Base-by-base conservation (phyloP, 2,888 invertebrate genomes). In the Seira musarum region DNA sequence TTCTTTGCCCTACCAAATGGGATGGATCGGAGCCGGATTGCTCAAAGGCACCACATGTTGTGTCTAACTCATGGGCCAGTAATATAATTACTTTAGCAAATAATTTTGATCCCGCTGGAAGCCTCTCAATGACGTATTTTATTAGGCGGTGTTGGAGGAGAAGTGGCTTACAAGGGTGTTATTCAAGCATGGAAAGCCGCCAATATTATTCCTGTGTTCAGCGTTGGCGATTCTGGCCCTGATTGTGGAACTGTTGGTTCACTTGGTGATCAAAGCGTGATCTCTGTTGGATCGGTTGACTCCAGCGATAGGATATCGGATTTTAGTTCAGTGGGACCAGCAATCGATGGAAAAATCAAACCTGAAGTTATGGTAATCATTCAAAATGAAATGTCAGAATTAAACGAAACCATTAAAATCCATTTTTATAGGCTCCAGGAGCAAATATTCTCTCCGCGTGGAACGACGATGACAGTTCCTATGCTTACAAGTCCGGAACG, bases 131-230 rank as follows among this genome's bases (percentile, higher is more conserved):
- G n/a, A n/a, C n/a, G n/a, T n/a, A n/a, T n/a, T n/a, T n/a, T n/a
- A n/a, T n/a, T n/a, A n/a, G n/a, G n/a, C n/a, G n/a, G n/a, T n/a
- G n/a, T n/a, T n/a, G n/a, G n/a, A n/a, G n/a, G n/a, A n/a, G n/a
- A n/a, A n/a, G n/a, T n/a, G n/a, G n/a, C n/a, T 25, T 73, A 65
- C 15, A 19, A 53, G 13, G 25, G 21, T 1, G 40, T 73, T 15
- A 30, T 73, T 5, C 22, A 15, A 25, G 66, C 66, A 10, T 78
- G 49, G 24, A 65, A 71, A 35, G 49, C 66, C 1, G 71, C 66
- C 0, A 49, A 46, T 2, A 78, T 78, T 1, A 71, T 78, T 15
- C 77, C 77, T 17, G 13, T 77, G 0, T 77, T 77, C 49, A 70
- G 69, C 10, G 65, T 70, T 21, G 76, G 76, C 13, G 70, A 77